A percentile compares a stretch with the other conserved stretches of the same genome.
Conservation (phyloP, 1,140 invertebrate species). For the Apis laboriosa region DNA sequence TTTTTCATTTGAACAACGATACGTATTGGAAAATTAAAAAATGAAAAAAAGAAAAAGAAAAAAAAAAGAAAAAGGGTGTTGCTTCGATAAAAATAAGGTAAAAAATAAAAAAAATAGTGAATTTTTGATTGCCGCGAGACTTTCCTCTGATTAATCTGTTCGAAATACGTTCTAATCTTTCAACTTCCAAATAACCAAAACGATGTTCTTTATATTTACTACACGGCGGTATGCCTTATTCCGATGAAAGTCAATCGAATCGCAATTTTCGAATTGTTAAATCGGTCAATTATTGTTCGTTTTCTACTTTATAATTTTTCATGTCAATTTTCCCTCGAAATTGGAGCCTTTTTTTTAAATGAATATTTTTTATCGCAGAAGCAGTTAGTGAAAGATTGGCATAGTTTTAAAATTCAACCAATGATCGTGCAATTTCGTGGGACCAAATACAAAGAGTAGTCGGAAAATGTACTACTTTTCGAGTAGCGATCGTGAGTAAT, state of each 20-base stretch:
- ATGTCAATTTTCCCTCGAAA: slow-evolving; percentile 44
- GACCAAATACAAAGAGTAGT: slow-evolving; percentile 62
- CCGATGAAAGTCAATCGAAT: slow-evolving; percentile 55
- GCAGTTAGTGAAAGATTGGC: not conserved
- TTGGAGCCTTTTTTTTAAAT: slow-evolving; percentile 15
- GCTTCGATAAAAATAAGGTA: not conserved
- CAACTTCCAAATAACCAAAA: slow-evolving; percentile 51
- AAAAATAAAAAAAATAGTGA: not conserved
- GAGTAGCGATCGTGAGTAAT: slow-evolving; percentile 44
- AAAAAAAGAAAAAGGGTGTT: not conserved
- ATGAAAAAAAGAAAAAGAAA: not conserved
- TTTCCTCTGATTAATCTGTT: slow-evolving; percentile 42
- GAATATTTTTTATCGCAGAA: not conserved
- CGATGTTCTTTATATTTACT: slow-evolving; percentile 29
- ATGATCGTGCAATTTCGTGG: slow-evolving; percentile 71
- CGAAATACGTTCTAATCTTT: slow-evolving; percentile 41
- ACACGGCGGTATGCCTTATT: slow-evolving; percentile 55
- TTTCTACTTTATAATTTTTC: slow-evolving; percentile 9
- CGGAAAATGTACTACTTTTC: slow-evolving; percentile 1
- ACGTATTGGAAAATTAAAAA: not conserved
- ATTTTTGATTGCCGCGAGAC: slow-evolving; percentile 31
- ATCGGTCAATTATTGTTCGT: slow-evolving; percentile 32
- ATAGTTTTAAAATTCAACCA: slow-evolving; percentile 30
- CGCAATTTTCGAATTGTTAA: not conserved
- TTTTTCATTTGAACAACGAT: slow-evolving; percentile 31